Percentiles rank a stretch among this genome's conserved stretches.
phyloP scores from a whole-genome alignment of 2,113 vertebrate genomes.

The Ctenomys sociabilis region DNA sequence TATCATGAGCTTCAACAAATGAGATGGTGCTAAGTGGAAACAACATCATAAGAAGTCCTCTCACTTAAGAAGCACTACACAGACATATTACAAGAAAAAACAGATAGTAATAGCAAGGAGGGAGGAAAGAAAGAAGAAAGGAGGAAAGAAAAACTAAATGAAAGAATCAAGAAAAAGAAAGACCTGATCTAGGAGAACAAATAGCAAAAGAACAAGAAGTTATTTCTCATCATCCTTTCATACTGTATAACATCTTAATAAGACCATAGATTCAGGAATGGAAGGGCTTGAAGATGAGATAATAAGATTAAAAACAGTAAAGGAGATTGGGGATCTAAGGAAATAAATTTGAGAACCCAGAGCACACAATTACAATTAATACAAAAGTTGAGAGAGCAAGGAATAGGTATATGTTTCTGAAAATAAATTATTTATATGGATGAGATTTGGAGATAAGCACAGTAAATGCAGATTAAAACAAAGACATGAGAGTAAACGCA shows the following conservation, averaged over 20 bases:
- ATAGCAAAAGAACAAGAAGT: not conserved
- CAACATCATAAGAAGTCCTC: conserved; percentile 24
- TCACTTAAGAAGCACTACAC: conserved; percentile 41
- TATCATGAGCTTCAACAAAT: conserved; percentile 37
- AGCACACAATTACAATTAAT: conserved; percentile 32
- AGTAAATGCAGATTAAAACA: conserved; percentile 64
- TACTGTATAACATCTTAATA: conserved; percentile 43
- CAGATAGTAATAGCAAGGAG: not conserved
- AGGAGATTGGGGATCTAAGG: conserved; percentile 40
- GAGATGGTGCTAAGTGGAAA: not conserved
- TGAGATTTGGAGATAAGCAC: conserved; percentile 46
- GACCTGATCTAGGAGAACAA: not conserved
- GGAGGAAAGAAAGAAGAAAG: not conserved
- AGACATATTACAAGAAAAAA: not conserved
- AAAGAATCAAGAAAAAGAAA: not conserved
- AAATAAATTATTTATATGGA: conserved; percentile 56
- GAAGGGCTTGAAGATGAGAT: conserved; percentile 44
- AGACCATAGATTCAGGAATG: conserved; percentile 62
- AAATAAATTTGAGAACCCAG: conserved; percentile 51
- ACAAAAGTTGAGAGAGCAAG: conserved; percentile 55
- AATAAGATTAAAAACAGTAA: conserved; percentile 60
- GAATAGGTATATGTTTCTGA: conserved; percentile 45
- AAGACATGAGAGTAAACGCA: not conserved
- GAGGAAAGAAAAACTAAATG: not conserved
- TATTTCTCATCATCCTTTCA: not conserved